phyloP scores from a whole-genome alignment of 37 sponge, comb jelly and placozoan genomes.

The Oopsacas minuta region DNA sequence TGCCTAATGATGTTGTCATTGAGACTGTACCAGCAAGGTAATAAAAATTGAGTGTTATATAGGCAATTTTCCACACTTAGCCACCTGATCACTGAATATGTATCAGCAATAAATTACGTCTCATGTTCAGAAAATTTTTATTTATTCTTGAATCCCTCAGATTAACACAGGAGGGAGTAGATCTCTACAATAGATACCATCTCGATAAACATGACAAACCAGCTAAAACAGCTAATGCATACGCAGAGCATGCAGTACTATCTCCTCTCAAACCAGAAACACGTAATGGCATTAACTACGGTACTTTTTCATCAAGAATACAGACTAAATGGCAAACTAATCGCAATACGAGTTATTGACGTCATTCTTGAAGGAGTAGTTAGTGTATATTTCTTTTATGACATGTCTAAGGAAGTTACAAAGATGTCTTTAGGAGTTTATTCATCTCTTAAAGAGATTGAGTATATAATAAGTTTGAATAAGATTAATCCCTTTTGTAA shows the following conservation, averaged over 20 bases:
- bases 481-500: conserved; percentile 36
- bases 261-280: conserved; percentile 20
- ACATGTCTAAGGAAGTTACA: conserved; percentile 46
- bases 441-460: conserved; percentile 79
- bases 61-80: too few species aligned
- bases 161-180: conserved; percentile 24
- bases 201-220: conserved; percentile 21
- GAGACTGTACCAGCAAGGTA: background rate
- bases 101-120: too few species aligned
- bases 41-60: too few species aligned
- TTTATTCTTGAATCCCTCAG: too few species aligned
- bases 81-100: too few species aligned
- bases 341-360: conserved; percentile 71
- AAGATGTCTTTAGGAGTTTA: conserved; percentile 82
- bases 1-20: conserved; percentile 33
- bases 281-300: conserved; percentile 40
- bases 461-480: conserved; percentile 36
- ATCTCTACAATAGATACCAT: conserved; percentile 26
- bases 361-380: conserved; percentile 68
- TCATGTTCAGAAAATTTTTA: too few species aligned
- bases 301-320: conserved; percentile 80
- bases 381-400: conserved; percentile 86
- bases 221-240: background rate
- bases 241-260: conserved; percentile 21
- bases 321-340: conserved; percentile 59